A percentile compares a stretch with the other conserved stretches of the same genome.
phyloP scores from a whole-genome alignment of 2,888 invertebrate species.

The Fragum sueziense region DNA sequence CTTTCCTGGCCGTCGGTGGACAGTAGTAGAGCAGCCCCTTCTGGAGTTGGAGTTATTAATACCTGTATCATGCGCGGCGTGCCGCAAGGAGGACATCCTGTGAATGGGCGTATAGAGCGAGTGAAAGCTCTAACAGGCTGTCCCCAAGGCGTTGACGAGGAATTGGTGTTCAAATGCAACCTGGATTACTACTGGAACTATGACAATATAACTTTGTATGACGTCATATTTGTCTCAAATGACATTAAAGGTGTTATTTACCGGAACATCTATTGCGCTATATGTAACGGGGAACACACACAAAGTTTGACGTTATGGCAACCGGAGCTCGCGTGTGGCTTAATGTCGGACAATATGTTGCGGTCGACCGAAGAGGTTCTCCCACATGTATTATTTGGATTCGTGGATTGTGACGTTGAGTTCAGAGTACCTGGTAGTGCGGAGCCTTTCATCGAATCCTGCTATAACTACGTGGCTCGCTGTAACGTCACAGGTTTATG shows the following conservation, averaged over 20 bases:
- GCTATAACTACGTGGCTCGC: background rate
- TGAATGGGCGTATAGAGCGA: background rate
- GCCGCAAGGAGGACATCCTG: background rate
- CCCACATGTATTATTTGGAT: background rate
- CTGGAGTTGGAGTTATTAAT: too few relatives aligned
- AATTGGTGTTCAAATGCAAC: background rate
- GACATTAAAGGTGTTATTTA: background rate
- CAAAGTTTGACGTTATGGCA: background rate
- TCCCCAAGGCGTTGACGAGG: background rate
- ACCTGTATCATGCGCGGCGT: background rate
- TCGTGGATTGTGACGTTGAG: background rate
- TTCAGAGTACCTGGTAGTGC: background rate
- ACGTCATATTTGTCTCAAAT: slow-evolving; percentile 6
- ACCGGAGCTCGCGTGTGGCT: background rate
- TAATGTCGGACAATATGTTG: background rate
- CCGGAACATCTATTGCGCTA: slow-evolving; percentile 4
- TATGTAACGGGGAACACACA: background rate
- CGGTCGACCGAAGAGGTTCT: background rate
- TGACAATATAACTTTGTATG: background rate
- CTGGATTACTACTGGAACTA: background rate
- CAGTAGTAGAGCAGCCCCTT: too few relatives aligned
- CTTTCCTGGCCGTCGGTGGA: background rate
- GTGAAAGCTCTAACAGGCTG: background rate
- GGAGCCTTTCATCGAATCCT: background rate
- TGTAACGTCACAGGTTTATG: slow-evolving; percentile 4